A percentile compares a stretch with the other conserved stretches of the same genome.
These are phyloP conservation scores for Lacerta bilineata DNA, from an alignment of 2,797 vertebrate species.

Conservation along the genomic window DNA sequence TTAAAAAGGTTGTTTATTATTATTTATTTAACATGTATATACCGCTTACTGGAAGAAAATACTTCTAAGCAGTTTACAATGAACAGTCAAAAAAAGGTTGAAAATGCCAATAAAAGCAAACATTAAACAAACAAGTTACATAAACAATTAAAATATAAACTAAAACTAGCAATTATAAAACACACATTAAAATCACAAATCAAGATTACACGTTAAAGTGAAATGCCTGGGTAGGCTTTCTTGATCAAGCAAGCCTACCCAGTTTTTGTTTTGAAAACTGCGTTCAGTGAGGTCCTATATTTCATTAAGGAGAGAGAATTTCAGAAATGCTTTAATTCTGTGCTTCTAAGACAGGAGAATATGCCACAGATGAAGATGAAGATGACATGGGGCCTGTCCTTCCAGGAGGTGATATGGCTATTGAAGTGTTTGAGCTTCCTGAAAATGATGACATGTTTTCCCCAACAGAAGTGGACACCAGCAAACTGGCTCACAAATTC, in stretches of 20 bases:
- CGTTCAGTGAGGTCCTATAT: conserved; percentile 39
- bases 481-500: conserved; percentile 97
- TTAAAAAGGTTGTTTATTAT: background rate
- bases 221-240: no score
- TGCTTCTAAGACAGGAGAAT: conserved; percentile 93
- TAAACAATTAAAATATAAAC: no score
- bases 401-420: conserved; percentile 88
- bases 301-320: conserved; percentile 48
- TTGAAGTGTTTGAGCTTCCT: conserved; percentile 97
- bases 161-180: no score
- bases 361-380: conserved; percentile 97
- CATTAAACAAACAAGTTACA: no score
- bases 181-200: no score
- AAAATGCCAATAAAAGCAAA: no score
- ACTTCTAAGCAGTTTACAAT: no score
- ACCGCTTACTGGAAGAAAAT: no score
- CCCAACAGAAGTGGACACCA: conserved; percentile 91
- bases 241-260: no score
- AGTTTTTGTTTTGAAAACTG: conserved; percentile 32
- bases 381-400: conserved; percentile 84
- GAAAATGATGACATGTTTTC: conserved; percentile 96
- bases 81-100: no score
- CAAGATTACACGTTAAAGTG: no score
- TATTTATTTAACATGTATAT: no score
- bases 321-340: conserved; percentile 68